Conservation (phyloP, 2,888 invertebrate genomes). For the Drosophila meridionalis region DNA sequence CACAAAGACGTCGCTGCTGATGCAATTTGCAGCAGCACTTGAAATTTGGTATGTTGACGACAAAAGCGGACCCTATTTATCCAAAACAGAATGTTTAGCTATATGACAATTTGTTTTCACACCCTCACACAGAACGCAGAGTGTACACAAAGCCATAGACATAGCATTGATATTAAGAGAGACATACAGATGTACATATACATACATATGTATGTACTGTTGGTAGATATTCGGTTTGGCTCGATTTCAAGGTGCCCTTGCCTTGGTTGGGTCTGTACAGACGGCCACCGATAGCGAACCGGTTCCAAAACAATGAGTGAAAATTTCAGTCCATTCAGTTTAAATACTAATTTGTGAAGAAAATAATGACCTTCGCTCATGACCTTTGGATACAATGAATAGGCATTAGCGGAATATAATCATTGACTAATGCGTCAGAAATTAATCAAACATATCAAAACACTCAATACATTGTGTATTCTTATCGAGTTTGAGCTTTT, state of each 20-base stretch:
- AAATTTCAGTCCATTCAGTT: constrained; percentile 36
- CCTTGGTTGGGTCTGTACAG: constrained; percentile 19
- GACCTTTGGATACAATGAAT: constrained; percentile 35
- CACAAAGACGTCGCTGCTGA: constrained; percentile 24
- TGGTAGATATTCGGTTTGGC: constrained; percentile 42
- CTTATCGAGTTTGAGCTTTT: not conserved
- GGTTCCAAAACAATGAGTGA: constrained; percentile 60
- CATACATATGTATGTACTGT: not conserved
- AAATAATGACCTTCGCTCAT: constrained; percentile 60
- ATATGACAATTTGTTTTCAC: constrained; percentile 32
- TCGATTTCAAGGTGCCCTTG: constrained; percentile 72
- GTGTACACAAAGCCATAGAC: not conserved
- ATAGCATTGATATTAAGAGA: too few relatives aligned
- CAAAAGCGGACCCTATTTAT: constrained; percentile 17
- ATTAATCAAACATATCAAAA: too few relatives aligned
- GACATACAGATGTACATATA: not conserved
- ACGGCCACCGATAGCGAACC: constrained; percentile 40
- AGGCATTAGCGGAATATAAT: not conserved
- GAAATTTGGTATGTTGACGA: constrained; percentile 54
- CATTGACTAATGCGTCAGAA: not conserved
- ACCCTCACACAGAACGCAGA: not conserved
- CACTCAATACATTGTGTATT: not conserved
- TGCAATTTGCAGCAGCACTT: constrained; percentile 57
- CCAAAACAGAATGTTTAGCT: constrained; percentile 63
- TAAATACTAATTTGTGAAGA: constrained; percentile 28